A percentile compares a stretch with the other conserved stretches of the same genome.
phyloP scores from a whole-genome alignment of 2,797 vertebrate species.

The Chloroceryle amazona region DNA sequence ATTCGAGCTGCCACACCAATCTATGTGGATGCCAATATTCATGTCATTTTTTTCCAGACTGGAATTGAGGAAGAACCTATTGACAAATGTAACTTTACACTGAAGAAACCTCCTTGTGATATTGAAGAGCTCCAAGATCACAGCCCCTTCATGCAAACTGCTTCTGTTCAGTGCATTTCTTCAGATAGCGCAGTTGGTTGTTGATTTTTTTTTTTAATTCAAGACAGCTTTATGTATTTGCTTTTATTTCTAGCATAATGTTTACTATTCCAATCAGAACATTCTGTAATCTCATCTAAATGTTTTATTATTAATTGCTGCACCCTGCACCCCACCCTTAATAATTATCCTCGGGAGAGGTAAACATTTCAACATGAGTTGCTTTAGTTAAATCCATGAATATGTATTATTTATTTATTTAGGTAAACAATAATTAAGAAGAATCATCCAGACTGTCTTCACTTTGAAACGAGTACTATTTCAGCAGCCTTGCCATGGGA shows the following conservation, averaged over 20 bases:
- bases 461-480: not conserved
- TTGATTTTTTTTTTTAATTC: not conserved
- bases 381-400: conserved; percentile 56
- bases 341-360: conserved; percentile 44
- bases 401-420: conserved; percentile 74
- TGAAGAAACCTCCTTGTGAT: not conserved
- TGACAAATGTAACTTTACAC: not conserved
- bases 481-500: not conserved
- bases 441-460: not conserved
- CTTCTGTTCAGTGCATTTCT: not conserved
- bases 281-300: conserved; percentile 46
- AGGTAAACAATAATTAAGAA: conserved; percentile 63
- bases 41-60: rapidly evolving
- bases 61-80: not conserved
- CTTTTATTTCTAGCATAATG: conserved; percentile 37
- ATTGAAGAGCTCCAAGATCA: not conserved
- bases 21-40: not conserved
- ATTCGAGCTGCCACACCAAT: not conserved
- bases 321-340: conserved; percentile 9
- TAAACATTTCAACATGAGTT: conserved; percentile 54
- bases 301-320: conserved; percentile 67
- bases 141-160: not conserved
- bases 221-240: conserved; percentile 28
- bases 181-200: not conserved
- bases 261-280: conserved; percentile 53